These are phyloP conservation scores for Papilio helenus DNA, from an alignment of 1,140 invertebrate genomes.

Conservation along the genomic window DNA sequence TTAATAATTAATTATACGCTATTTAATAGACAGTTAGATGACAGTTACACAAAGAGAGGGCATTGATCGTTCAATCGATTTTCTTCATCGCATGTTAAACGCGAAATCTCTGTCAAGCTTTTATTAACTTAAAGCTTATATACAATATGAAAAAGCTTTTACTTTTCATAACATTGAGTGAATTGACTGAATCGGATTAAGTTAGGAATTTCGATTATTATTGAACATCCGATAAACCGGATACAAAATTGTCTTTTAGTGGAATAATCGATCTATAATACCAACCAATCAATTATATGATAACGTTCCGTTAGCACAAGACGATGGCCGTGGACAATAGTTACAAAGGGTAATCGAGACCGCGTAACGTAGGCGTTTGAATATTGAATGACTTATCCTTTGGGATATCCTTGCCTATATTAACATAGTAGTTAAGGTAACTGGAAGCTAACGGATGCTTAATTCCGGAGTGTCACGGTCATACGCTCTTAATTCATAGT, in stretches of 20 bases:
- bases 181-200: background rate
- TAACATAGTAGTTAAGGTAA: background rate
- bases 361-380: background rate
- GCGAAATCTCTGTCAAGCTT: constrained; percentile 5
- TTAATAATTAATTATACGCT: constrained; percentile 20
- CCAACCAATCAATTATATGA: background rate
- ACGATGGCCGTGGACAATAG: background rate
- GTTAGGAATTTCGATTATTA: background rate
- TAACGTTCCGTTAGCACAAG: background rate
- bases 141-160: background rate
- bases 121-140: background rate
- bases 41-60: constrained; percentile 11
- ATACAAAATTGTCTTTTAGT: background rate
- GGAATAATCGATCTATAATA: background rate
- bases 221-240: no score
- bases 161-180: background rate
- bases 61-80: constrained; percentile 17
- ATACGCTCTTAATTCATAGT: background rate
- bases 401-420: background rate
- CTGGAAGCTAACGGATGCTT: background rate
- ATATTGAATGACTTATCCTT: background rate
- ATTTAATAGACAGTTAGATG: background rate
- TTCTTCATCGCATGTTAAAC: constrained; percentile 27
- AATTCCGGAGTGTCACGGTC: background rate
- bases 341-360: constrained; percentile 4